phyloP scores from a whole-genome alignment of 2,113 vertebrate genomes.

The Edolisoma coerulescens region DNA sequence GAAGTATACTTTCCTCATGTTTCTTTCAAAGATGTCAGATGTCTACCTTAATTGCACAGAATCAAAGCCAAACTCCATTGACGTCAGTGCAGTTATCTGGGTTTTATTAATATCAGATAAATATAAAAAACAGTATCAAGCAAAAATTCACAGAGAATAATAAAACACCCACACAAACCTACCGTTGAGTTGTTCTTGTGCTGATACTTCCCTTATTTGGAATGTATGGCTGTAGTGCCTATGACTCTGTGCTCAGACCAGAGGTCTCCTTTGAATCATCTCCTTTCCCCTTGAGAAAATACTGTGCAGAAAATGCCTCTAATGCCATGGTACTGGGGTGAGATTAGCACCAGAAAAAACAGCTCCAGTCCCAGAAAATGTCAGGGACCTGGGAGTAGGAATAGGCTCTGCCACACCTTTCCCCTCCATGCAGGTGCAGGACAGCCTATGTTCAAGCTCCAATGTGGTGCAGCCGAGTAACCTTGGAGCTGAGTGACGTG shows the following conservation, averaged over 20 bases:
- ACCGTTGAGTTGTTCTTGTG: not conserved
- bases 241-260: not conserved
- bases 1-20: not conserved
- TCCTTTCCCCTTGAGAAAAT: not conserved
- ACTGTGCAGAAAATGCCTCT: not conserved
- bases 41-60: not conserved
- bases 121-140: not conserved
- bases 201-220: not conserved
- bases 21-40: conserved; percentile 1
- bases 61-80: not conserved
- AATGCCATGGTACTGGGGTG: rapidly evolving
- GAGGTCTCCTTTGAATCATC: not conserved
- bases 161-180: not conserved
- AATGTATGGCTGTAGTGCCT: not conserved
- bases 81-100: conserved; percentile 15
- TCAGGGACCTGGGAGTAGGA: not conserved
- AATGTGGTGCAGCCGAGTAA: rapidly evolving
- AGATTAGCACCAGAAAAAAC: not conserved
- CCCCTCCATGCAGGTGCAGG: not conserved
- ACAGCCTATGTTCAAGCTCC: not conserved
- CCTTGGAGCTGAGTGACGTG: rapidly evolving
- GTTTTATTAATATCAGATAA: not conserved
- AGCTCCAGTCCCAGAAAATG: not conserved
- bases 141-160: conserved; percentile 1
- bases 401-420: not conserved